These are phyloP conservation scores for Triops longicaudatus DNA, from an alignment of 1,140 invertebrate genomes.

Conservation along the genomic window DNA sequence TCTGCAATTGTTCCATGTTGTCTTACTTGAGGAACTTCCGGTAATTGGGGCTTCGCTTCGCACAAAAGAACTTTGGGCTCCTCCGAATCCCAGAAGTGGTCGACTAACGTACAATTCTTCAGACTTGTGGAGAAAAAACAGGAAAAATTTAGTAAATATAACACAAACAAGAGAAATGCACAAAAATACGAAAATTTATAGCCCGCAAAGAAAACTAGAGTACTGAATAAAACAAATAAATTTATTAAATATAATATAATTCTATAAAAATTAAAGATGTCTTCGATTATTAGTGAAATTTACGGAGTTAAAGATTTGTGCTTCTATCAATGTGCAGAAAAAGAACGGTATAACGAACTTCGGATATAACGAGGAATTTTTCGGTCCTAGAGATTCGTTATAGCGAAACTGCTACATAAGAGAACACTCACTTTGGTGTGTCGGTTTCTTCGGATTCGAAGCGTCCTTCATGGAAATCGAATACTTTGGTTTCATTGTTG, in stretches of 20 bases:
- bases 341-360: not conserved
- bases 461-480: constrained; percentile 30
- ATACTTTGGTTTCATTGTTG: constrained; percentile 45
- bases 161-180: too few species aligned
- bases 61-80: constrained; percentile 64
- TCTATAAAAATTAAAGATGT: too few species aligned
- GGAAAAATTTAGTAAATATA: too few species aligned
- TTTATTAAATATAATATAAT: too few species aligned
- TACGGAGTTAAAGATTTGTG: too few species aligned
- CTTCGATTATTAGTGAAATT: too few species aligned
- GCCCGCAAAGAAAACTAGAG: too few species aligned
- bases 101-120: not conserved
- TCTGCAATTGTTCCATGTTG: constrained; percentile 30
- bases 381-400: too few species aligned
- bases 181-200: too few species aligned
- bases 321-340: too few species aligned
- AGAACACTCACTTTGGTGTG: constrained; percentile 17
- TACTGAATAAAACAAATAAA: too few species aligned
- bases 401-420: not conserved
- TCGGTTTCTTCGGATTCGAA: constrained; percentile 33
- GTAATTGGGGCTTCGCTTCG: constrained; percentile 44
- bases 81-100: constrained; percentile 60
- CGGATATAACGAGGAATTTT: constrained; percentile 42
- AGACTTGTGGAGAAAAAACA: not conserved
- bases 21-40: not conserved